Base-by-base conservation (phyloP, 2,113 vertebrate genomes). In the Thymallus thymallus region DNA sequence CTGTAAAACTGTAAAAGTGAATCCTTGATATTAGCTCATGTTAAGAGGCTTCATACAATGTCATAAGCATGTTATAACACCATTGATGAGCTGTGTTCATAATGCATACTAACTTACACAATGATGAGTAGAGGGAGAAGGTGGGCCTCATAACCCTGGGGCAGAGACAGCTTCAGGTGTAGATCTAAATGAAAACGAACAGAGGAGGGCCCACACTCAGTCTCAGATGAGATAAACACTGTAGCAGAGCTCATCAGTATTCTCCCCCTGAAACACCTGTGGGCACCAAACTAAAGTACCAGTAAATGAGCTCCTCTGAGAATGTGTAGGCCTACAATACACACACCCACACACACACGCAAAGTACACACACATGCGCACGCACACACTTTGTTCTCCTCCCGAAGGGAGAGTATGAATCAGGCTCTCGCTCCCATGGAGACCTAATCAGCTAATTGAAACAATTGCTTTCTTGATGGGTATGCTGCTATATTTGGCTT, bases 41-140 rank as follows among this genome's bases (percentile, higher is more conserved):
- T 51, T 18, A 5, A n/a, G 7, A 24, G 61, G 24, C 18, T 66
- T 16, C 10, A 32, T 32, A 32, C 16, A 32, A n/a, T 35, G 30
- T 35, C 30, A 32, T 64, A 64, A 26, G 3, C 29, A 66, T 32
- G 18, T 20, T 32, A 35, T 32, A 20, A 55, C 18, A 32, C 72
- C 12, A 13, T 12, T 56, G 23, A 66, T 5, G 16, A 22, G 6
- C 13, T 60, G 35, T 63, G 23, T 48, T 12, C 22, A 14, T 1
- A 51, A 46, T 32, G 45, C 13, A 55, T 60, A 78, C 94, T 93
- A 89, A 79, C 94, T 93, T 89, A 95, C 94, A 94, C 87, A 74
- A 94, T 90, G 77, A 95, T 35, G 63, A 95, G 90, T 23, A 95
- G 90, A 10, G 94, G 93, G 73, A 90, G 90, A 63, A 92, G 82